Base-by-base conservation (phyloP, 2,113 vertebrate genomes). In the Atrichornis clamosus region DNA sequence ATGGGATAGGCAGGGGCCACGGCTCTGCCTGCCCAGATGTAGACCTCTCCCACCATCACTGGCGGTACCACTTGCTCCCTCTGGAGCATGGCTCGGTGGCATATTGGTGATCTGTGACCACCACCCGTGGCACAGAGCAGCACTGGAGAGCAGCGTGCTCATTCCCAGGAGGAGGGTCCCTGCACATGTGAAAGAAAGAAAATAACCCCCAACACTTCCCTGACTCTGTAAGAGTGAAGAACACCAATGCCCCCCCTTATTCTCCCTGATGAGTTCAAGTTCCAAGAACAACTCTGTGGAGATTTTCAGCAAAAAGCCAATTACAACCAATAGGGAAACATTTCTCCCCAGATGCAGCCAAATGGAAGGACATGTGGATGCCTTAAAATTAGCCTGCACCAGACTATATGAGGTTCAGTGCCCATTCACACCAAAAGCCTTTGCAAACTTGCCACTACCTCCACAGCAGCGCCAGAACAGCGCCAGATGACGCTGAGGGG, bases 401-500 rank as follows among this genome's bases (percentile, higher is more conserved):
- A 50, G 37, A 16, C 47, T 74, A 20, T 10, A 26, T 24, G 60
- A 72, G 39, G 27, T 21, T 74, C 11, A 2, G 39, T 56, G 64
- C 30, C 35, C 4, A 5, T 26, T 81, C 33, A 46, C 21, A 42
- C 39, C 6, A 32, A 87, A 60, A 88, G 27, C 55, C 46, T 72
- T 56, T 73, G 41, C 35, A 67, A 56, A 72, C 65, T 60, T 52
- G 24, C 15, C 10, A 7, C 32, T 33, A 55, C 21, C 4, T 7
- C 12, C 22, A 49, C 47, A 58, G 50, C 50, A 83, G 49, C 32
- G 32, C 13, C 1, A 1, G 75, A 75, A 60, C 2, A 72, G 16
- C 0, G 0, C 18, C 1, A 0, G 0, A 4, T 42, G 41, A 50
- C 0, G 3, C 23, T 49, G 44, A 56, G 24, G 33, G 52, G 41